phyloP scores from a whole-genome alignment of 2,797 vertebrate species.

The Enteromius radiatus region DNA sequence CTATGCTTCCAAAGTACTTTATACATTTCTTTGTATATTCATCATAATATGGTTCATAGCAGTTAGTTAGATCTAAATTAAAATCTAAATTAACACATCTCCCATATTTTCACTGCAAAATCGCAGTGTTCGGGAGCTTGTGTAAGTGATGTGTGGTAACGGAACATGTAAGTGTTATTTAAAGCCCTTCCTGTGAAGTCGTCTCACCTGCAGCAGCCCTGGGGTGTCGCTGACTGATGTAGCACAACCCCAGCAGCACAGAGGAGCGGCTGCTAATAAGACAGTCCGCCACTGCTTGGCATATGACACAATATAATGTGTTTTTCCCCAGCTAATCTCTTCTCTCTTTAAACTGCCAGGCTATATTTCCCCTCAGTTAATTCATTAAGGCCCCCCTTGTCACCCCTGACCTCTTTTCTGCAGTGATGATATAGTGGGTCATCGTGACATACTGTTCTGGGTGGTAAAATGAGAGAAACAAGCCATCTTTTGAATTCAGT shows the following conservation, averaged over 20 bases:
- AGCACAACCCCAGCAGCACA: slow-evolving; percentile 41
- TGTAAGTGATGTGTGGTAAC: slow-evolving; percentile 9
- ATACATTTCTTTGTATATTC: background rate
- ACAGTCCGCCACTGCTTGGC: slow-evolving; percentile 18
- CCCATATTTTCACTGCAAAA: background rate
- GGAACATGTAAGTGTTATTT: slow-evolving; percentile 34
- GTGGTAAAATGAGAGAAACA: background rate
- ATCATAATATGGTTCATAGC: background rate
- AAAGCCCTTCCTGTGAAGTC: slow-evolving; percentile 31
- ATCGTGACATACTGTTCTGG: background rate
- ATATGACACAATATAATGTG: slow-evolving; percentile 26
- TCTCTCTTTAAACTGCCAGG: background rate
- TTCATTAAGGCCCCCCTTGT: slow-evolving; percentile 12
- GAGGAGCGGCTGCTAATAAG: slow-evolving; percentile 29
- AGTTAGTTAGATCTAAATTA: background rate
- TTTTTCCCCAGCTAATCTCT: slow-evolving; percentile 11
- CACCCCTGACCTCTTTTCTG: slow-evolving; percentile 29
- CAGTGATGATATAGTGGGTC: slow-evolving; percentile 5
- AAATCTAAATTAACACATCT: background rate
- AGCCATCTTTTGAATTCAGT: background rate
- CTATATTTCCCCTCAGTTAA: slow-evolving; percentile 6
- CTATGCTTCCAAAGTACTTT: background rate
- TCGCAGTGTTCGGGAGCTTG: background rate
- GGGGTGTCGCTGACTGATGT: slow-evolving; percentile 42
- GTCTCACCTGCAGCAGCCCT: slow-evolving; percentile 41